A percentile compares a stretch with the other conserved stretches of the same genome.
These are phyloP conservation scores for Paraplagusia blochii DNA, from an alignment of 2,113 vertebrate species.

Conservation along the genomic window DNA sequence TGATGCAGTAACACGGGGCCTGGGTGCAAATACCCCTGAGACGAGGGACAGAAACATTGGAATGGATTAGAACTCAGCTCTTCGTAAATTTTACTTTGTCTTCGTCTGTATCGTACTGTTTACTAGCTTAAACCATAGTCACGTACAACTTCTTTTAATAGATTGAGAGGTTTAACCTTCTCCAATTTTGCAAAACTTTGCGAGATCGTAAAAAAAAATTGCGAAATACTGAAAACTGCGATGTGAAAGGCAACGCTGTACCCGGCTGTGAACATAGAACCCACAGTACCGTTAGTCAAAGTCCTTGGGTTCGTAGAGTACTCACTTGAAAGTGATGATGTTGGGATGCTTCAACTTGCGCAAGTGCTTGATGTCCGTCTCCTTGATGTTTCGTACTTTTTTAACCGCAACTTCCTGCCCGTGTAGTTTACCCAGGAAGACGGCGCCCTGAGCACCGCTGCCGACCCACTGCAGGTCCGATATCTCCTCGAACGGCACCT, in stretches of 20 bases:
- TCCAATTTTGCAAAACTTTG: too few relatives aligned
- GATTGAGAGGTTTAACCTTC: too few relatives aligned
- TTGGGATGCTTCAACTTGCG: slow-evolving; percentile 97
- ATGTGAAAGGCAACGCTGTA: too few relatives aligned
- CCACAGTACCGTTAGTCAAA: too few relatives aligned
- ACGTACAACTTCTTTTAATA: too few relatives aligned
- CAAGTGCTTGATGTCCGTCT: slow-evolving; percentile 96
- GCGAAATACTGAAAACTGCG: too few relatives aligned
- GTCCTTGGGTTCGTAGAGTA: too few relatives aligned
- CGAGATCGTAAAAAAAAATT: too few relatives aligned
- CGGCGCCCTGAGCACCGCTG: slow-evolving; percentile 94
- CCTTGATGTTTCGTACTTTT: slow-evolving; percentile 95
- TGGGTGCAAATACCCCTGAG: slow-evolving; percentile 95
- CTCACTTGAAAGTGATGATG: slow-evolving; percentile 99
- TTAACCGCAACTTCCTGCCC: slow-evolving; percentile 96
- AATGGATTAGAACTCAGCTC: background rate
- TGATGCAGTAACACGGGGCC: slow-evolving; percentile 97
- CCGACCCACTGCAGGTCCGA: slow-evolving; percentile 98
- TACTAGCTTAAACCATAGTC: too few relatives aligned
- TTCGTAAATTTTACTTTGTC: background rate
- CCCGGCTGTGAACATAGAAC: too few relatives aligned
- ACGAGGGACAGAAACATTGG: slow-evolving; percentile 6
- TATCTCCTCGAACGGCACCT: slow-evolving; percentile 97
- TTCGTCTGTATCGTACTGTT: background rate
- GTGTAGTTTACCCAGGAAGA: slow-evolving; percentile 93